Evolutionary conservation across 2,888 invertebrate genomes (phyloP).

Genomic region (Sepioteuthis lessoniana): DNA sequence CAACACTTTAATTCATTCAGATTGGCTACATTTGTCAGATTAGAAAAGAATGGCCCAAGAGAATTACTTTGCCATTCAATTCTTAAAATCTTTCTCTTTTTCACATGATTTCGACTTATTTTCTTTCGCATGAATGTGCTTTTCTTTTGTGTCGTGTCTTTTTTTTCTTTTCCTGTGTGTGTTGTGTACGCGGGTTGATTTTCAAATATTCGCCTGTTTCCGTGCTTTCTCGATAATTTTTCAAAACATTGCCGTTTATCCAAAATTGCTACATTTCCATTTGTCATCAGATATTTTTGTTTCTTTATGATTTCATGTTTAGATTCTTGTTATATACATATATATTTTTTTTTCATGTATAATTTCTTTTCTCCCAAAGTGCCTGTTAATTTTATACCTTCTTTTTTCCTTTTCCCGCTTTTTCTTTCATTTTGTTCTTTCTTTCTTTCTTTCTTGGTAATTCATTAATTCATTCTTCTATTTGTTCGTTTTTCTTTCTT

Average conservation of each 20-base stretch:
- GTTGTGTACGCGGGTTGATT: not conserved
- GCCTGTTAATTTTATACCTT: too few species aligned
- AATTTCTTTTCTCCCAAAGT: too few species aligned
- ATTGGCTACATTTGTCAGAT: slow-evolving; percentile 9
- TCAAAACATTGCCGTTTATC: not conserved
- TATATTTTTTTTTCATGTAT: not conserved
- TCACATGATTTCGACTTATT: not conserved
- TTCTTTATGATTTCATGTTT: not conserved
- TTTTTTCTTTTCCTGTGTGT: not conserved
- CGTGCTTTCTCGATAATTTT: not conserved
- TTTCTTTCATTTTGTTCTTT: too few species aligned
- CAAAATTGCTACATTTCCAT: not conserved
- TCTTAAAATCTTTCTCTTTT: not conserved
- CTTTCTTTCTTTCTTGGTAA: too few species aligned
- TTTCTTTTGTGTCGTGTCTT: too few species aligned
- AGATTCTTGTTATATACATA: not conserved
- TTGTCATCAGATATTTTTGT: not conserved
- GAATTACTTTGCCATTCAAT: not conserved
- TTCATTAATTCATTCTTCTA: too few species aligned
- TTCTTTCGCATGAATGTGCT: too few species aligned
- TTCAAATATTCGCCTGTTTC: not conserved
- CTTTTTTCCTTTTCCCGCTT: too few species aligned
- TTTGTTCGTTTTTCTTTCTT: too few species aligned
- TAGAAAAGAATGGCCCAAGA: not conserved
- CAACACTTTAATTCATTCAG: not conserved